A percentile compares a stretch with the other conserved stretches of the same genome.
Conservation (phyloP, 2,797 vertebrate genomes). For the Rhynchonycteris naso region DNA sequence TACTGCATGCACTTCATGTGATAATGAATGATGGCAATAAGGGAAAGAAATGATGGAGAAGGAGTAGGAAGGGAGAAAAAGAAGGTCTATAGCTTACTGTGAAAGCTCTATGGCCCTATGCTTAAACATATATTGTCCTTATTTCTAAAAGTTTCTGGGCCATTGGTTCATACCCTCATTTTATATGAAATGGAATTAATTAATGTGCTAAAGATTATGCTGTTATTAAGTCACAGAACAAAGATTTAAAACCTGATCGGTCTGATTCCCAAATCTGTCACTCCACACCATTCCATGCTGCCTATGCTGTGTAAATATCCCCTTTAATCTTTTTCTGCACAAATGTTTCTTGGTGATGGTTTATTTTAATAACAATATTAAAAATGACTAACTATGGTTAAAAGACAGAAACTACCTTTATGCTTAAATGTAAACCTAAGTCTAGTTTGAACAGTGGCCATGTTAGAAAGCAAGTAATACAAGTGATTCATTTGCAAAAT, state of each 20-base stretch:
- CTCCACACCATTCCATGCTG: not conserved
- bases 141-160: not conserved
- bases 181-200: not conserved
- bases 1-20: too few species aligned
- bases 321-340: not conserved
- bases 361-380: not conserved
- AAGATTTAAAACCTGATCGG: not conserved
- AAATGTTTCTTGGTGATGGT: not conserved
- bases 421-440: not conserved
- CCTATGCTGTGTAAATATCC: not conserved
- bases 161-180: not conserved
- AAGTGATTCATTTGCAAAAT: not conserved
- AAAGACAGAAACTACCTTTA: not conserved
- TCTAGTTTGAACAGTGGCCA: constrained; percentile 7
- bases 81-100: not conserved
- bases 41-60: not conserved
- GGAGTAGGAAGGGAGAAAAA: not conserved
- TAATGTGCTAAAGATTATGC: constrained; percentile 6
- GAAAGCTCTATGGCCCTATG: not conserved
- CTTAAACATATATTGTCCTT: not conserved
- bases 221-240: not conserved
- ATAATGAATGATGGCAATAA: not conserved
- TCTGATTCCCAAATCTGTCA: not conserved
- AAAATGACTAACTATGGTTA: not conserved
- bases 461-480: not conserved